phyloP scores from a whole-genome alignment of 1,140 invertebrate genomes.

The Onthophagus taurus region DNA sequence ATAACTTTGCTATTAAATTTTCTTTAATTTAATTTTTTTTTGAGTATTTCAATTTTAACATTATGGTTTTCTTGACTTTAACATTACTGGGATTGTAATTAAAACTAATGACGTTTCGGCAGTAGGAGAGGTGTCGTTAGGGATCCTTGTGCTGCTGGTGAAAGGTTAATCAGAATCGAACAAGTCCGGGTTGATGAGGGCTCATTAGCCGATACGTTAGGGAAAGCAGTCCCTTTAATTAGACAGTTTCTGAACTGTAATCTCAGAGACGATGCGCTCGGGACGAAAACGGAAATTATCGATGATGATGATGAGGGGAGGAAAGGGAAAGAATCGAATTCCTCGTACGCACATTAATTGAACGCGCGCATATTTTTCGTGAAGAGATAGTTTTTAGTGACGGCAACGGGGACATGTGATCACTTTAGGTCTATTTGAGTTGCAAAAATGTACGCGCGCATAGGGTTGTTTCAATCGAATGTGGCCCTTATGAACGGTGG shows the following conservation, averaged over 20 bases:
- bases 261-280: conserved; percentile 31
- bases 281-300: too few species aligned
- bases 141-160: too few species aligned
- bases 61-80: too few species aligned
- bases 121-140: too few species aligned
- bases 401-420: conserved; percentile 16
- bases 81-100: too few species aligned
- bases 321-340: conserved; percentile 40
- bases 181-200: conserved; percentile 31
- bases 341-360: conserved; percentile 39
- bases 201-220: conserved; percentile 15
- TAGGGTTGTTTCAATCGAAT: conserved; percentile 23
- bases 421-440: conserved; percentile 30
- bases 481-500: conserved; percentile 29
- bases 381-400: conserved; percentile 37
- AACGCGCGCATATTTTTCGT: conserved; percentile 39
- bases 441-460: conserved; percentile 32
- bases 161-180: conserved; percentile 28
- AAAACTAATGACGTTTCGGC: too few species aligned
- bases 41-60: too few species aligned
- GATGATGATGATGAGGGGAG: too few species aligned
- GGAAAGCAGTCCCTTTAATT: conserved; percentile 27
- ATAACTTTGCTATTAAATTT: too few species aligned
- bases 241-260: conserved; percentile 25
- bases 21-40: too few species aligned